Percentiles rank a stretch among this genome's conserved stretches.
Evolutionary conservation across 2,113 vertebrate genomes (phyloP).

Genomic region (Pluvianellus socialis): DNA sequence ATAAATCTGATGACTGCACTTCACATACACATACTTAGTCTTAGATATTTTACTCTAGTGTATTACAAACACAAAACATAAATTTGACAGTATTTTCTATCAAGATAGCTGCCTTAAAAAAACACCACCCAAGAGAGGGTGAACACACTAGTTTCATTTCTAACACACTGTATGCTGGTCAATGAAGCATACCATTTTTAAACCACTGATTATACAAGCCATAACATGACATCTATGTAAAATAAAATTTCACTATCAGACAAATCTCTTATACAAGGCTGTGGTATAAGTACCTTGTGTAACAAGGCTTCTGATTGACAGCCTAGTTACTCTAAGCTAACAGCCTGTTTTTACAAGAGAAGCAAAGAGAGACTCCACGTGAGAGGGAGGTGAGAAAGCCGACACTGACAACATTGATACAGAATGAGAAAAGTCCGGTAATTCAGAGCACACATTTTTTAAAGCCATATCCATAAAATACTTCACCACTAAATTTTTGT

Average conservation of each 20-base stretch:
- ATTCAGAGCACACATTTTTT: background rate
- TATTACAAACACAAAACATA: background rate
- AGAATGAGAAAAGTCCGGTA: background rate
- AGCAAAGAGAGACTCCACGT: background rate
- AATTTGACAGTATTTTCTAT: background rate
- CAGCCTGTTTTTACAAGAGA: background rate
- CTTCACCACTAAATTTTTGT: background rate
- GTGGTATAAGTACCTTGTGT: background rate
- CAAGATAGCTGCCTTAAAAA: background rate
- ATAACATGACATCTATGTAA: background rate
- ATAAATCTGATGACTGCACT: background rate
- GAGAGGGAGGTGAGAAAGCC: background rate
- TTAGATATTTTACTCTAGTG: background rate
- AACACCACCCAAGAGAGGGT: background rate
- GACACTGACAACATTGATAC: background rate
- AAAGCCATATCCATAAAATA: background rate
- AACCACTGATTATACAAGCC: background rate
- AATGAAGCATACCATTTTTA: background rate
- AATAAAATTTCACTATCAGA: background rate
- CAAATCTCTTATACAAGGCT: background rate
- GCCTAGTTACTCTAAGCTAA: background rate
- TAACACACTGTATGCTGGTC: background rate
- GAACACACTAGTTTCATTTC: background rate
- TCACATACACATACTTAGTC: background rate
- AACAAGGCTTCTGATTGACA: background rate